phyloP scores from a whole-genome alignment of 2,888 invertebrate genomes.

The Tribolium freemani region DNA sequence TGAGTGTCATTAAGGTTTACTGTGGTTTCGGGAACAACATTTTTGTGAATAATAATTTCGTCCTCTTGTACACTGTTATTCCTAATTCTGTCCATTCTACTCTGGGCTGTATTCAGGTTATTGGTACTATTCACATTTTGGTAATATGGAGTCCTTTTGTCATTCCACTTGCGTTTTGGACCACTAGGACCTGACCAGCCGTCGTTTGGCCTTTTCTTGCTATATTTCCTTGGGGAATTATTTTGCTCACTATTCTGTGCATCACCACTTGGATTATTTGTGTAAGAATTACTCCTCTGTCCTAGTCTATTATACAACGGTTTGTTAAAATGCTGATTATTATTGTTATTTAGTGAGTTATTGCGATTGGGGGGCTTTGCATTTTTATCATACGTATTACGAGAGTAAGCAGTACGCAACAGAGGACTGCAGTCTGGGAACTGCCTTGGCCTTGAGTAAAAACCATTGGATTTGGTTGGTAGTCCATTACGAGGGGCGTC shows the following conservation, averaged over 20 bases:
- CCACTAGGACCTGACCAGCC: neutral
- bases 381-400: neutral
- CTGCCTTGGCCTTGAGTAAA: neutral
- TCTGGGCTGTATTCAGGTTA: constrained; percentile 4
- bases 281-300: neutral
- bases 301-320: neutral
- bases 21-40: neutral
- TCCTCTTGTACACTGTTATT: neutral
- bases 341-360: neutral
- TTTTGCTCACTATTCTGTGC: neutral
- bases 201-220: constrained; percentile 7
- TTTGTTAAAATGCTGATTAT: neutral
- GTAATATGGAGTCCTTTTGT: neutral
- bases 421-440: constrained; percentile 4
- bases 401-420: neutral
- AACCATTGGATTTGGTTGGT: too few relatives aligned
- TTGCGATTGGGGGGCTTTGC: neutral
- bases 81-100: constrained; percentile 10
- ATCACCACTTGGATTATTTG: neutral
- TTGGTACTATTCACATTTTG: neutral
- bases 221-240: neutral
- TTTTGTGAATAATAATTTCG: neutral
- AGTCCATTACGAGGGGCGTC: neutral
- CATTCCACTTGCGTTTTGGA: neutral
- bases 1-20: constrained; percentile 22